Percentiles rank a stretch among this genome's conserved stretches.
Conservation (phyloP, 1,140 invertebrate species). For the Drosophila neocordata region DNA sequence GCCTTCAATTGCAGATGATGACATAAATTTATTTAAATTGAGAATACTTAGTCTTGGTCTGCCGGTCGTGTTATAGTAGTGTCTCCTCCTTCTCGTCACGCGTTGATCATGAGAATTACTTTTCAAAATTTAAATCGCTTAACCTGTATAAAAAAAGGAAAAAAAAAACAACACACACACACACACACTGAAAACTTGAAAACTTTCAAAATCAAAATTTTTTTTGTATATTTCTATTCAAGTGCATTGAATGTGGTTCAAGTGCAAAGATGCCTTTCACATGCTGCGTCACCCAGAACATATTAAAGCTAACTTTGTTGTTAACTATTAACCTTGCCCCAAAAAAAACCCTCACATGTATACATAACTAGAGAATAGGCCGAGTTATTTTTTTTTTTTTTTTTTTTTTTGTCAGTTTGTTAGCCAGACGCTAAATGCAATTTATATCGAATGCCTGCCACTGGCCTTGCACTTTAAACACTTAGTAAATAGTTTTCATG, state of each 20-base stretch:
- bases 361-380: too few species aligned
- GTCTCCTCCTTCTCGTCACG: constrained; percentile 43
- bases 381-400: too few species aligned
- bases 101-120: constrained; percentile 36
- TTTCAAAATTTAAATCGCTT: constrained; percentile 34
- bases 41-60: constrained; percentile 30
- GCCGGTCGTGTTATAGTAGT: constrained; percentile 3
- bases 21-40: constrained; percentile 65
- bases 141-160: constrained; percentile 33
- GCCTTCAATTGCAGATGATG: constrained; percentile 59
- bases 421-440: constrained; percentile 43
- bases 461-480: constrained; percentile 60
- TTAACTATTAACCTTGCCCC: constrained; percentile 18
- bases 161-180: too few species aligned
- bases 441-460: constrained; percentile 5
- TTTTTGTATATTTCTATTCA: constrained; percentile 41
- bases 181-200: too few species aligned
- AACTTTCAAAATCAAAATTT: constrained; percentile 55
- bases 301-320: constrained; percentile 2
- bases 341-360: constrained; percentile 3
- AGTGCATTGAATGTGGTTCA: constrained; percentile 74
- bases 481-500: constrained; percentile 44
- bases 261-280: constrained; percentile 69
- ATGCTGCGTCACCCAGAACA: constrained; percentile 38
- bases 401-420: constrained; percentile 29